Percentiles rank a stretch among this genome's conserved stretches.
Evolutionary conservation across 2,888 invertebrate genomes (phyloP).

Genomic region (Mimachlamys varia): DNA sequence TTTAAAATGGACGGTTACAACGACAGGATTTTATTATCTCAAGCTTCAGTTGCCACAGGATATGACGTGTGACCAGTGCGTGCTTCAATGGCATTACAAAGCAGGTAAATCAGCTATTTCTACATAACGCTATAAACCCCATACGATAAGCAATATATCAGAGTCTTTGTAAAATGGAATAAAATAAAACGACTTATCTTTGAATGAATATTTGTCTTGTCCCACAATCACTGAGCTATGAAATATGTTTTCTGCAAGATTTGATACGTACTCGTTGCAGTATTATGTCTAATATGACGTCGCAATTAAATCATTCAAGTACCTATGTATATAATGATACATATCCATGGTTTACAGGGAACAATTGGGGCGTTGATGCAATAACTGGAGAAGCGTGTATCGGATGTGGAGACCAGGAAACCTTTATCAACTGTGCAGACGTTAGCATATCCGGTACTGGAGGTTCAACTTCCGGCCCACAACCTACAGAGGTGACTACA

Average conservation of each 20-base stretch:
- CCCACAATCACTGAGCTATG: no score
- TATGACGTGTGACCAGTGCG: conserved; percentile 90
- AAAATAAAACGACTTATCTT: no score
- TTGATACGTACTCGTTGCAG: no score
- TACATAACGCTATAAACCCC: no score
- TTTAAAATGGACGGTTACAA: conserved; percentile 80
- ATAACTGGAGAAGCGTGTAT: conserved; percentile 91
- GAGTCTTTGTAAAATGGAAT: no score
- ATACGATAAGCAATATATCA: no score
- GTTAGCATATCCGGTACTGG: conserved; percentile 85
- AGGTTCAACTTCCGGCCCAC: not conserved
- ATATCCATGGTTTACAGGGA: conserved; percentile 80
- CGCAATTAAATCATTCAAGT: no score
- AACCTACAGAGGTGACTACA: not conserved
- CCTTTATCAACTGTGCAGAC: conserved; percentile 93
- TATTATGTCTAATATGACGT: no score
- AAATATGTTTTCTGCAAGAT: no score
- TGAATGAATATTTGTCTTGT: no score
- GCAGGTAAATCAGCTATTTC: conserved; percentile 83
- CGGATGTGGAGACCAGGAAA: conserved; percentile 94
- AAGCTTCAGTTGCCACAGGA: conserved; percentile 89
- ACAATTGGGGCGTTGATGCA: conserved; percentile 91
- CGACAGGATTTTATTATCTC: conserved; percentile 90
- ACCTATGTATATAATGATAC: no score
- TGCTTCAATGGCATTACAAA: conserved; percentile 93